phyloP scores from a whole-genome alignment of 2,888 invertebrate genomes.

The Ypsolopha scabrella region DNA sequence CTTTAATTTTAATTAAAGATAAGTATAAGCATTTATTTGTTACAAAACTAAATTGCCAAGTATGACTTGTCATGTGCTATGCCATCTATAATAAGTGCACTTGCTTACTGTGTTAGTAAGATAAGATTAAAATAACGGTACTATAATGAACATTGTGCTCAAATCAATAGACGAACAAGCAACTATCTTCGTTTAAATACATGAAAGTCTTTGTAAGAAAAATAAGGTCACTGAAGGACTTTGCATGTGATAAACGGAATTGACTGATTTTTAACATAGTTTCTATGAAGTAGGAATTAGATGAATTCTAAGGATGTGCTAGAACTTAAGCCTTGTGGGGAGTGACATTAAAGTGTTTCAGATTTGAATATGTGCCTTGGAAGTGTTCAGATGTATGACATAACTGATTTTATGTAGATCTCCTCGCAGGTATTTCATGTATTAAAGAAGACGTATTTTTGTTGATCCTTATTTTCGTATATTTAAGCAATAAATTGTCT shows the following conservation, averaged over 20 bases:
- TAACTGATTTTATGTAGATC: slow-evolving; percentile 7
- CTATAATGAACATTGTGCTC: not conserved
- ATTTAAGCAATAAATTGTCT: slow-evolving; percentile 37
- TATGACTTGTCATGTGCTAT: not conserved
- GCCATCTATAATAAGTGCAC: not conserved
- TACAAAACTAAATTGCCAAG: not conserved
- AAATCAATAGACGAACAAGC: not conserved
- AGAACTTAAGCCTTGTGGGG: not conserved
- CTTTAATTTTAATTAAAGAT: not conserved
- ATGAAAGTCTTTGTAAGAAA: not conserved
- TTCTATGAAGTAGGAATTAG: not conserved
- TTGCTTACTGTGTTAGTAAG: not conserved
- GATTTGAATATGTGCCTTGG: slow-evolving; percentile 1
- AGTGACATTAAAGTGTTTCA: not conserved
- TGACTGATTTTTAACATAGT: slow-evolving; percentile 40
- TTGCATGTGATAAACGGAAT: slow-evolving; percentile 39
- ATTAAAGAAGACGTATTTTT: slow-evolving; percentile 34
- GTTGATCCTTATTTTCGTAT: slow-evolving; percentile 41
- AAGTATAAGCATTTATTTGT: not conserved
- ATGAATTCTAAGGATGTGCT: not conserved
- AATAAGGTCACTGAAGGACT: slow-evolving; percentile 7
- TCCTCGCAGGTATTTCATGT: slow-evolving; percentile 39
- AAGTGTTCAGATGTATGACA: not conserved
- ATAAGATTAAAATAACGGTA: not conserved
- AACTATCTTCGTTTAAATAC: not conserved